These are phyloP conservation scores for Phocoena phocoena DNA, from an alignment of 2,113 vertebrate species.

Conservation along the genomic window DNA sequence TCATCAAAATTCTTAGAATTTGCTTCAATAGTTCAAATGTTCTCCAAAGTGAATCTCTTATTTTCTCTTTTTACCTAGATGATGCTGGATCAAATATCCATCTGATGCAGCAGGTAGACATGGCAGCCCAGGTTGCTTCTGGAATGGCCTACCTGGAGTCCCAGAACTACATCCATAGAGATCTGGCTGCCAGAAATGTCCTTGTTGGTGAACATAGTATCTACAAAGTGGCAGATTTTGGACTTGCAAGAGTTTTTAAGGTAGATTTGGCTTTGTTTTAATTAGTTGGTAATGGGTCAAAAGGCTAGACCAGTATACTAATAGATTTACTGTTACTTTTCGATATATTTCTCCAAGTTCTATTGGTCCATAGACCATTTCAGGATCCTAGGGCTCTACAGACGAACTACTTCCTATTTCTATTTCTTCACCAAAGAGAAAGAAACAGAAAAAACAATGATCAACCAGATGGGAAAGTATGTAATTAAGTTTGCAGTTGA, in stretches of 20 bases:
- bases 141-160: slow-evolving; percentile 97
- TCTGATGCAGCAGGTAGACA: slow-evolving; percentile 90
- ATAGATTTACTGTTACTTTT: neutral
- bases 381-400: neutral
- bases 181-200: slow-evolving; percentile 96
- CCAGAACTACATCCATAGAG: slow-evolving; percentile 97
- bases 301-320: neutral
- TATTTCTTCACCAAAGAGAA: neutral
- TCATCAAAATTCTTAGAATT: neutral
- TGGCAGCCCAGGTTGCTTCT: slow-evolving; percentile 94
- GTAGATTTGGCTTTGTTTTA: slow-evolving; percentile 68
- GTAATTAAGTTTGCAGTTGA: neutral
- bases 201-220: slow-evolving; percentile 95
- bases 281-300: neutral
- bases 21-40: neutral
- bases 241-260: slow-evolving; percentile 95
- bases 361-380: neutral
- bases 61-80: slow-evolving; percentile 77
- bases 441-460: neutral
- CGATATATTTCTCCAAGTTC: slow-evolving; percentile 15
- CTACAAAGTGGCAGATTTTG: slow-evolving; percentile 98
- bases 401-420: neutral
- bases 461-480: neutral
- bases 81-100: slow-evolving; percentile 83
- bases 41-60: neutral